Conservation (phyloP, 1,140 invertebrate genomes). For the Bombus confusus region DNA sequence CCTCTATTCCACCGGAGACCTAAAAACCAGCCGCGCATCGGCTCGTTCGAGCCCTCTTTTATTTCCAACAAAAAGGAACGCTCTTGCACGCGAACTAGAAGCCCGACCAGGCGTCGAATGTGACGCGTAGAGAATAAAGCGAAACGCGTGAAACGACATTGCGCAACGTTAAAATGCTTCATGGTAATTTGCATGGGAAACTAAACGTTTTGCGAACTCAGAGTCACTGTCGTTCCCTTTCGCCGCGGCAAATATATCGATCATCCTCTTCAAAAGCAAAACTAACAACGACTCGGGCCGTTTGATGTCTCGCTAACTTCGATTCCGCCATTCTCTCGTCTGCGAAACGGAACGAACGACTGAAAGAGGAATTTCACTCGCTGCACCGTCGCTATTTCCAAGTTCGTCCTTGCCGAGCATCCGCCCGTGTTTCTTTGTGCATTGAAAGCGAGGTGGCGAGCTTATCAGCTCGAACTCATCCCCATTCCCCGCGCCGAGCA, state of each 20-base stretch:
- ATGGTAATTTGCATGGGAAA: background rate
- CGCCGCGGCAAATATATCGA: background rate
- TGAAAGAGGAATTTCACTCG: constrained; percentile 3
- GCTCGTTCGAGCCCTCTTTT: background rate
- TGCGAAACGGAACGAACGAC: background rate
- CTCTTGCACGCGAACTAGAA: background rate
- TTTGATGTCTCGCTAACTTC: background rate
- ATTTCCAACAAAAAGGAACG: background rate
- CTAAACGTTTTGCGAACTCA: background rate
- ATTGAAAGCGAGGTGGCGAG: background rate
- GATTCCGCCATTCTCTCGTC: background rate
- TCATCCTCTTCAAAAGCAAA: background rate
- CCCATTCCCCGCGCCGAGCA: background rate
- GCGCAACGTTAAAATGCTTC: background rate
- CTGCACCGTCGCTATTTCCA: background rate
- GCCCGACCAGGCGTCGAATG: too few relatives aligned
- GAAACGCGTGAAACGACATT: background rate
- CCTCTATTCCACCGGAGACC: background rate
- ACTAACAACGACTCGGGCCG: background rate
- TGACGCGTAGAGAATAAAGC: background rate
- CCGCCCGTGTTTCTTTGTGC: background rate
- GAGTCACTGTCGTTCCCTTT: background rate
- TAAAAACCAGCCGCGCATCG: background rate
- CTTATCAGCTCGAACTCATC: background rate
- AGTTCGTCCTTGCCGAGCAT: background rate